Evolutionary conservation across 2,888 invertebrate species (phyloP), one percentile per base, ranked within the genome.

Genomic region (Catotricha subobsoleta): DNA sequence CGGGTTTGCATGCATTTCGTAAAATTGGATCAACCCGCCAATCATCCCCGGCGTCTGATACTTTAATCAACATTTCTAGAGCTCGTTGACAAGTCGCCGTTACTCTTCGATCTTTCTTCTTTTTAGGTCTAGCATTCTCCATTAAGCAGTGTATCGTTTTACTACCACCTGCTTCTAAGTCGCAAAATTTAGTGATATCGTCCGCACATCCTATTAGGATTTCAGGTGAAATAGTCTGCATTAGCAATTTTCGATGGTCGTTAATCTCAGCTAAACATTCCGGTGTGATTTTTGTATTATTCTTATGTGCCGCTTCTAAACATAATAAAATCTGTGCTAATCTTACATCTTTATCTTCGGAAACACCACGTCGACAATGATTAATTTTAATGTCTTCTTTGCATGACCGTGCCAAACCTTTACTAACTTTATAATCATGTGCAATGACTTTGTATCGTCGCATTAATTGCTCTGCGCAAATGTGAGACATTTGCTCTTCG

Each of bases 141-240:
- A 97, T 87, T 33, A 98, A 66, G 57, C 97, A 98, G 58, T 97
- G 95, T 48, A 98, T 80, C 0, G 94, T 94, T 55, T 80, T 79
- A 1, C 87, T 90, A 3, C 34, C 34, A 13, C 84, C 87, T 41
- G 74, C 68, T 57, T 83, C 82, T 47, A 79, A 66, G 15, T 74
- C 74, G 59, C 91, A 92, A 49, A 76, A 76, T 41, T 67, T 68
- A 15, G 71, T 66, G 49, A 94, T 91, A 55, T 94, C 94, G 50
- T 73, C 71, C 16, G 82, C 76, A 65, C 97, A 97, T 40, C 76
- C 73, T 49, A 78, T 74, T 46, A 95, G 81, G 45, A 97, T 72
- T 62, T 95, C 92, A 5, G 97, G 97, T 9, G 88, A 90, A 15
- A 98, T 67, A 50, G 84, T 74, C 54, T 87, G 82, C 80, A 97